Evolutionary conservation across 1,140 invertebrate genomes (phyloP), one percentile per base, ranked within the genome.

Genomic region (Drosophila sulfurigaster): DNA sequence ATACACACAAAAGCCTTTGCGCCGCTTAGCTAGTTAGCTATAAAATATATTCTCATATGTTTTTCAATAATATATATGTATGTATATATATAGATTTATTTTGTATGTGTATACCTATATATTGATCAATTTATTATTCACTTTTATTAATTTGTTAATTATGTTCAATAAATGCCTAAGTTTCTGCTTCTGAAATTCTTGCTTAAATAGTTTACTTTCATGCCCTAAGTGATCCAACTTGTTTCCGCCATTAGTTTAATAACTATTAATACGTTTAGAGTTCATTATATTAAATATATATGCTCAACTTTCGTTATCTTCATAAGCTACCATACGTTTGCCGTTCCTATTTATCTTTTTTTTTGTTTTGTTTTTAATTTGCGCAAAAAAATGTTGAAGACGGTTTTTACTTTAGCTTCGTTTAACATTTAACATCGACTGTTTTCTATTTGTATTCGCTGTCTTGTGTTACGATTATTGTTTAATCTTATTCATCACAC

Each of bases 401-500:
- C 85, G 85, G 81, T 71, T 88, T 25, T 88, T 51, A 43, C 20
- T 56, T 70, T 65, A 66, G 45, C 49, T 65, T 78, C 41, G 30
- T 48, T 81, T 81, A 67, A 75, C 78, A 75, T 82, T 87, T 65
- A 75, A 62, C 68, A 66, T 72, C 73, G 65, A 83, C 63, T 80
- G 70, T 79, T 68, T 58, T 49, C 38, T 60, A 69, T 83, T 69
- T 78, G 67, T 81, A 85, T 88, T 89, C 85, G 85, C 85, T 89
- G 85, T 89, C 87, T 89, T 80, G 85, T 81, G 79, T 89, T 89
- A 85, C 81, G 62, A 76, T 89, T 89, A 89, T 89, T 89, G 85
- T 89, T 88, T 78, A 69, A 79, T 58, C 71, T 81, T 70, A 57
- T 41, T 58, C 65, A 82, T 81, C 80, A 81, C 72, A 81, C 77